phyloP scores from a whole-genome alignment of 2,113 vertebrate species.

The Azemiops feae region DNA sequence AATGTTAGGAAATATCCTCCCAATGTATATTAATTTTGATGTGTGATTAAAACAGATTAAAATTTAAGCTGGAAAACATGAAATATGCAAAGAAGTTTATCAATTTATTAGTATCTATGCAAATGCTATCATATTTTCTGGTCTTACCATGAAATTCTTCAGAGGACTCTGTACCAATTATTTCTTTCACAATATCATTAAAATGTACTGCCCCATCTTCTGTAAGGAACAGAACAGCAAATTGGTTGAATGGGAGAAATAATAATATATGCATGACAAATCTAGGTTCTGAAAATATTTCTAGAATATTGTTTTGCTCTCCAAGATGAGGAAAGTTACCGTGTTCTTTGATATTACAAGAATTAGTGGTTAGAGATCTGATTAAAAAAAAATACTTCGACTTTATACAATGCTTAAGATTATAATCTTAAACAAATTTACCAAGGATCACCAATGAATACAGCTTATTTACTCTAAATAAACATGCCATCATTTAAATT shows the following conservation, averaged over 20 bases:
- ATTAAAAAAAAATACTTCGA: not conserved
- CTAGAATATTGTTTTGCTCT: not conserved
- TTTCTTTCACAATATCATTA: conserved; percentile 2
- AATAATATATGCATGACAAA: not conserved
- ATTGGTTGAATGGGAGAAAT: not conserved
- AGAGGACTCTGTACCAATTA: not conserved
- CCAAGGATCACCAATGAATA: not conserved
- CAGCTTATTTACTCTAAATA: not conserved
- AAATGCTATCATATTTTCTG: not conserved
- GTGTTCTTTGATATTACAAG: not conserved
- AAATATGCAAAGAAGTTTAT: not conserved
- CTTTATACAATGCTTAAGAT: not conserved
- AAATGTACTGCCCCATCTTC: not conserved
- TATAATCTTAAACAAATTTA: not conserved
- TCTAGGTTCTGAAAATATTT: not conserved
- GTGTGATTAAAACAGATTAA: not conserved
- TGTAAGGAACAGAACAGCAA: not conserved
- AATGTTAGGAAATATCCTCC: not conserved
- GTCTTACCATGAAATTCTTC: conserved; percentile 9
- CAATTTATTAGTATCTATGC: not conserved
- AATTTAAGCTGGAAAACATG: not conserved
- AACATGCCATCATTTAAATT: not conserved
- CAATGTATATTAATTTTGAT: not conserved
- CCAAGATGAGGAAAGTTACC: not conserved
- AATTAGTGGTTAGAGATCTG: not conserved